phyloP scores from a whole-genome alignment of 2,888 invertebrate species.

The Eupsilia transversa region DNA sequence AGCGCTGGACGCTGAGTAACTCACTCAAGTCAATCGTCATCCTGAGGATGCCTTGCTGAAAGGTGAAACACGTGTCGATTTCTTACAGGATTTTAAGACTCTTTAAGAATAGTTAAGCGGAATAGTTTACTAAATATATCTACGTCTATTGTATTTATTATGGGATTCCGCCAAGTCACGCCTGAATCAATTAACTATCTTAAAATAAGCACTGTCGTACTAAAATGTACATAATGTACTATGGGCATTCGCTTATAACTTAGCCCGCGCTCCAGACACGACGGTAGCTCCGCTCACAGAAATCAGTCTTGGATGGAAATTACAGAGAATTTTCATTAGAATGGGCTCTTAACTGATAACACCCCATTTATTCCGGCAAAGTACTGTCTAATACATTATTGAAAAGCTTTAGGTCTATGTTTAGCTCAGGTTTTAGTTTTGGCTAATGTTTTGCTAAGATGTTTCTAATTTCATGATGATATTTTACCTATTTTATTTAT shows the following conservation, averaged over 20 bases:
- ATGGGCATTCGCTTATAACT: constrained; percentile 42
- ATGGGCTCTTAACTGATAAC: constrained; percentile 70
- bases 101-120: too few relatives aligned
- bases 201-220: too few relatives aligned
- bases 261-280: constrained; percentile 44
- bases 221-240: background rate
- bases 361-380: constrained; percentile 67
- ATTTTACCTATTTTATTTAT: too few relatives aligned
- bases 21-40: too few relatives aligned
- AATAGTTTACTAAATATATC: too few relatives aligned
- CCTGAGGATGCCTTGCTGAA: too few relatives aligned
- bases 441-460: constrained; percentile 6
- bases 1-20: too few relatives aligned
- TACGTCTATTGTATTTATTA: too few relatives aligned
- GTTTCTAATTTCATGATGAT: background rate
- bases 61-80: too few relatives aligned
- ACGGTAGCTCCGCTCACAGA: constrained; percentile 67
- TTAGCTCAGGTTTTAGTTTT: constrained; percentile 28
- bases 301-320: constrained; percentile 73
- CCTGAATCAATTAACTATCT: too few relatives aligned
- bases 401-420: constrained; percentile 25
- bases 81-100: too few relatives aligned
- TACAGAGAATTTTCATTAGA: constrained; percentile 75
- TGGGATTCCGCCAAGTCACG: too few relatives aligned
- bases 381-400: constrained; percentile 56